These are phyloP conservation scores for Eulithis prunata DNA, from an alignment of 2,888 invertebrate species.

Conservation along the genomic window DNA sequence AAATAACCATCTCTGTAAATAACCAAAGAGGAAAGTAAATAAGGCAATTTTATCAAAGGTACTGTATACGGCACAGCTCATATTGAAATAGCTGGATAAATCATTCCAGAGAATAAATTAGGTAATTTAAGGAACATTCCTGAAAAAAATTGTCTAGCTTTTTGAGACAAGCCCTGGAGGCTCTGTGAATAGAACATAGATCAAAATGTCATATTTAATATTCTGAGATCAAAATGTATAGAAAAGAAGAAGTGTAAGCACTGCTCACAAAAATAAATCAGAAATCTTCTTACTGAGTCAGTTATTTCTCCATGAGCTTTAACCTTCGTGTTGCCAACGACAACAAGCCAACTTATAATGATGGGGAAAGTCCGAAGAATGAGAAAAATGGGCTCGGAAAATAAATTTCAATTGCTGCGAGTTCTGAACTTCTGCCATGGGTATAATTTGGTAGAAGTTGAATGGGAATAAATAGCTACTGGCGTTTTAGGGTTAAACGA, in stretches of 20 bases:
- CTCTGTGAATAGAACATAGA: too few relatives aligned
- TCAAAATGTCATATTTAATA: too few relatives aligned
- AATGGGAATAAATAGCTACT: conserved; percentile 16
- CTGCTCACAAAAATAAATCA: too few relatives aligned
- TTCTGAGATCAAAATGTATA: too few relatives aligned
- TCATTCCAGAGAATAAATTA: not conserved
- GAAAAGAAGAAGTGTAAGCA: too few relatives aligned
- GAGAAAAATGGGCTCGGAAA: conserved; percentile 31
- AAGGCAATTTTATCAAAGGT: conserved; percentile 43
- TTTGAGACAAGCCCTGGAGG: too few relatives aligned
- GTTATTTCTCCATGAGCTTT: conserved; percentile 11
- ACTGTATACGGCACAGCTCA: conserved; percentile 16
- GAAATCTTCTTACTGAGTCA: not conserved
- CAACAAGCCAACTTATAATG: conserved; percentile 51
- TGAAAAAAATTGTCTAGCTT: too few relatives aligned
- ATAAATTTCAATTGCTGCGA: conserved; percentile 35
- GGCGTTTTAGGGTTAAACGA: conserved; percentile 6
- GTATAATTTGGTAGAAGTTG: conserved; percentile 33
- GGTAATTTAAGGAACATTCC: too few relatives aligned
- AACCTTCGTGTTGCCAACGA: conserved; percentile 45
- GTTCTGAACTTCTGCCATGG: conserved; percentile 32
- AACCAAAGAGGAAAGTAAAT: conserved; percentile 29
- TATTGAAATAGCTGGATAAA: conserved; percentile 2
- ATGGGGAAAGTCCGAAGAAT: conserved; percentile 45
- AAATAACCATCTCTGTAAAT: conserved; percentile 33